These are phyloP conservation scores for Pterocles gutturalis DNA, from an alignment of 2,113 vertebrate genomes.

Conservation along the genomic window DNA sequence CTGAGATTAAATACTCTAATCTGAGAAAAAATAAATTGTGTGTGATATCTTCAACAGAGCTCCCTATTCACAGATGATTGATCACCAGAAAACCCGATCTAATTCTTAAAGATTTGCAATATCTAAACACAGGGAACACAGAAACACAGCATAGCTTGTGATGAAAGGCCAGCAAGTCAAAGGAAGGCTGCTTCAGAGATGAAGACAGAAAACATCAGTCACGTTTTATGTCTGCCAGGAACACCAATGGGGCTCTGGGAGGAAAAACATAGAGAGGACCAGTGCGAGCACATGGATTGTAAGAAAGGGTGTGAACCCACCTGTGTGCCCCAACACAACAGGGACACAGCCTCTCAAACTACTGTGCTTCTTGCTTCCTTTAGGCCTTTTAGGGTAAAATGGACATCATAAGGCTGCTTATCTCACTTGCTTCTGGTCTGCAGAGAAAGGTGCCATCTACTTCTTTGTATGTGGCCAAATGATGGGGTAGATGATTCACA, in stretches of 20 bases:
- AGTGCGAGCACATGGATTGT: not conserved
- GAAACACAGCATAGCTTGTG: not conserved
- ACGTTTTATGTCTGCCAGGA: not conserved
- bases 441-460: not conserved
- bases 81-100: not conserved
- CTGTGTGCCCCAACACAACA: not conserved
- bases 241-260: not conserved
- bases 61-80: not conserved
- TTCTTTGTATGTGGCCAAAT: not conserved
- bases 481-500: not conserved
- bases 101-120: not conserved
- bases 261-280: not conserved
- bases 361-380: not conserved
- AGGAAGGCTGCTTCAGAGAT: not conserved
- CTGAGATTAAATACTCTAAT: not conserved
- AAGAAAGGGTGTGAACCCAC: not conserved
- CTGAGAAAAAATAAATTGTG: not conserved
- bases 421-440: not conserved
- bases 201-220: not conserved
- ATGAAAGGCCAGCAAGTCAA: not conserved
- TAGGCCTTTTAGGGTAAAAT: not conserved
- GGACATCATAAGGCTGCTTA: not conserved
- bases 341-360: not conserved
- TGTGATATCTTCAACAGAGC: not conserved
- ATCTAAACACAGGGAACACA: not conserved